Evolutionary conservation across 1,140 invertebrate species (phyloP), one percentile per base, ranked within the genome.

Genomic region (Lasaia peninsularis): DNA sequence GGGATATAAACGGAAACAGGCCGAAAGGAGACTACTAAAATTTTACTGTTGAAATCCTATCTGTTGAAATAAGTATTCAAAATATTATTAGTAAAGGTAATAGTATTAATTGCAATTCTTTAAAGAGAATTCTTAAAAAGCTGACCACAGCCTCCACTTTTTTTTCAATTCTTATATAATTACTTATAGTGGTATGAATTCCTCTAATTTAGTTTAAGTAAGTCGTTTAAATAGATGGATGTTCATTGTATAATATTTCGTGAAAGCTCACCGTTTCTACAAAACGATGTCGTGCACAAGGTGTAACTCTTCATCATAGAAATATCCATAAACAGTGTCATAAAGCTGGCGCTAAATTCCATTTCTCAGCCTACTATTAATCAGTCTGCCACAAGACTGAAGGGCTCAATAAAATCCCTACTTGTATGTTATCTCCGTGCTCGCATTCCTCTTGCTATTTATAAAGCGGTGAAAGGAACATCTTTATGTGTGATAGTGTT

Each of bases 401-500:
- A 70, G 67, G 62, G 70, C 67, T 75, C 70, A 79, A 78, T 80
- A 76, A 78, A 79, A 70, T 71, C 67, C 72, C 67, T 71, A 54
- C 66, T 67, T 63, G 55, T 75, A 65, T 52, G 65, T 73, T 73
- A 73, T 73, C 70, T 73, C 52, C 63, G 63, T 63, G 65, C 69
- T 61, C 63, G 67, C 78, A 81, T 80, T 81, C 77, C 73, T 57
- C 58, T 58, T 33, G 71, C 77, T 81, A 81, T 84, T 84, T 81
- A 78, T 82, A 80, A 73, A 70, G 60, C 60, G 49, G 70, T 67
- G 63, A 80, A 79, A 80, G 73, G 64, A 70, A 65, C 67, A 57
- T 57, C 64, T 73, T 75, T 71, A 75, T 76, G 62, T 67, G 62
- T 73, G 57, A 73, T 77, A 76, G 71, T 73, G 73, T 78, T 72